phyloP scores from a whole-genome alignment of 30 jellyfish, hydroid and myxozoan species.

The Aurelia sp. region DNA sequence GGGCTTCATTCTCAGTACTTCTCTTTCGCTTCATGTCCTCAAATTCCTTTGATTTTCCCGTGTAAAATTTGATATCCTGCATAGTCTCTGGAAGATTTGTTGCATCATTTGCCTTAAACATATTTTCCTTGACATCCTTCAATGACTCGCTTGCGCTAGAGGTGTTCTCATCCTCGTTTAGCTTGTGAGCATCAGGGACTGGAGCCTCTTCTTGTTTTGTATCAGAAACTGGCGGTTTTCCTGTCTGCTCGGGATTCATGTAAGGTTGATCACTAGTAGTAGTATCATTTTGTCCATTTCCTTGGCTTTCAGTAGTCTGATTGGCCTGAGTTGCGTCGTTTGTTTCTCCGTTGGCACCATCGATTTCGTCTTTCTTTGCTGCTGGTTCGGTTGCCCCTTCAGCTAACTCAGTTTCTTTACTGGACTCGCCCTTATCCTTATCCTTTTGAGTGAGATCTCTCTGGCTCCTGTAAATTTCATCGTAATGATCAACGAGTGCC shows the following conservation, averaged over 20 bases:
- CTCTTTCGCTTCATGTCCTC: conserved; percentile 75
- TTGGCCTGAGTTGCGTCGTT: background rate
- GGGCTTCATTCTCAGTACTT: conserved; percentile 53
- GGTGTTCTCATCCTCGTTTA: conserved; percentile 30
- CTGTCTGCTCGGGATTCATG: conserved; percentile 59
- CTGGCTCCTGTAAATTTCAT: conserved; percentile 73
- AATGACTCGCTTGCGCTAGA: conserved; percentile 12
- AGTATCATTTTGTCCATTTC: conserved; percentile 28
- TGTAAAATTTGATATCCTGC: conserved; percentile 61
- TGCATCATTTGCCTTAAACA: conserved; percentile 42
- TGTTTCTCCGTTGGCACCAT: background rate
- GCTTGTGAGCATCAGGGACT: conserved; percentile 66
- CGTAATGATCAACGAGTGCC: conserved; percentile 96
- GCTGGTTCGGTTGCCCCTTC: background rate
- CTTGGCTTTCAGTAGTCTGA: background rate
- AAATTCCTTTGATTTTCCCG: conserved; percentile 56
- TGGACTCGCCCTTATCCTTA: background rate
- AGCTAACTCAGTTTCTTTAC: background rate
- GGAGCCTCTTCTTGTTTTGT: conserved; percentile 68
- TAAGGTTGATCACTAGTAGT: conserved; percentile 36
- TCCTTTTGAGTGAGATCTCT: conserved; percentile 77
- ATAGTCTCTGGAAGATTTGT: conserved; percentile 57
- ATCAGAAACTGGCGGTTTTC: conserved; percentile 60
- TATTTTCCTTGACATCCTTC: conserved; percentile 9
- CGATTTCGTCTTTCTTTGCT: background rate